phyloP scores from a whole-genome alignment of 2,888 invertebrate genomes.

The Nectonema munidae region DNA sequence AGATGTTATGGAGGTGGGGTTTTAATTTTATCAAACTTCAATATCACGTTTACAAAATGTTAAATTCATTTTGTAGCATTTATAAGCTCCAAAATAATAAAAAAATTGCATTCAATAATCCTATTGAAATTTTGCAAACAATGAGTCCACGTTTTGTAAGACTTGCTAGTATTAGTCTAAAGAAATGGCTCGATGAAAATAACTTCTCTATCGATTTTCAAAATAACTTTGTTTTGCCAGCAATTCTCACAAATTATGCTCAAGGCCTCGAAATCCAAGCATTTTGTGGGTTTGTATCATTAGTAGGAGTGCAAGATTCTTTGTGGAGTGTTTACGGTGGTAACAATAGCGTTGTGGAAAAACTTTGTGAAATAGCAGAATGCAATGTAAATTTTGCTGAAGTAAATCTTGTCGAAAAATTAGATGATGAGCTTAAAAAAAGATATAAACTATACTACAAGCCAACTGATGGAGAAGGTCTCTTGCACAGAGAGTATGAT shows the following conservation, averaged over 20 bases:
- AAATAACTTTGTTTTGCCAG: slow-evolving; percentile 29
- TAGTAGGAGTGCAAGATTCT: slow-evolving; percentile 28
- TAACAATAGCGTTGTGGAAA: slow-evolving; percentile 27
- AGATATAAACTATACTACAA: too few relatives aligned
- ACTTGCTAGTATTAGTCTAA: slow-evolving; percentile 24
- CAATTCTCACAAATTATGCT: slow-evolving; percentile 31
- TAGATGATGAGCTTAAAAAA: too few relatives aligned
- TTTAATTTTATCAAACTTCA: slow-evolving; percentile 26
- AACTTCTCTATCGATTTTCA: slow-evolving; percentile 27
- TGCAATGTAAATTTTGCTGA: slow-evolving; percentile 24
- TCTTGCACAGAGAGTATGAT: too few relatives aligned
- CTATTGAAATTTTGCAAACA: slow-evolving; percentile 27
- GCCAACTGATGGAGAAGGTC: too few relatives aligned
- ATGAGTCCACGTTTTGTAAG: slow-evolving; percentile 28
- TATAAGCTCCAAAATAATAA: slow-evolving; percentile 29
- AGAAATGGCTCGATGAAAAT: slow-evolving; percentile 23
- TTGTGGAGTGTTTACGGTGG: slow-evolving; percentile 32
- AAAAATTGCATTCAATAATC: slow-evolving; percentile 26
- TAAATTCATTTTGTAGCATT: slow-evolving; percentile 28
- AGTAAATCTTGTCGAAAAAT: slow-evolving; percentile 23
- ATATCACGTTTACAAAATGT: slow-evolving; percentile 23
- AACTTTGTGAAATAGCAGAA: too few relatives aligned
- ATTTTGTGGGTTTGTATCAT: too few relatives aligned
- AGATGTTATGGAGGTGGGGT: slow-evolving; percentile 31
- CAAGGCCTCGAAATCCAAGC: slow-evolving; percentile 29